Base-by-base conservation (phyloP, 2,888 invertebrate species). In the Parnassius orleans region DNA sequence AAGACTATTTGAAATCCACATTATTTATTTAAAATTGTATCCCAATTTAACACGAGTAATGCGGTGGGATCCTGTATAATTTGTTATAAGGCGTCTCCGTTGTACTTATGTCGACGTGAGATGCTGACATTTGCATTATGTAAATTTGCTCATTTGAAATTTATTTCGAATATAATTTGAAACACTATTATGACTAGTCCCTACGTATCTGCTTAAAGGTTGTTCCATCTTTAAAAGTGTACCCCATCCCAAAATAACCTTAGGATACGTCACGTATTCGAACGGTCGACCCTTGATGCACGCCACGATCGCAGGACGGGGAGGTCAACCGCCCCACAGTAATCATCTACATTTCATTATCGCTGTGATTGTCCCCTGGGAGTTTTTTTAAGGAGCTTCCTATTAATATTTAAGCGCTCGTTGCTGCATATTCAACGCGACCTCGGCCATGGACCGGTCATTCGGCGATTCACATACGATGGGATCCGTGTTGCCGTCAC, bases 381-480 rank as follows among this genome's bases (percentile, higher is more conserved):
- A 84, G 81, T 79, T 81, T 84, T 82, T 82, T 79, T 84, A 84
- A 82, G 79, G 75, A 80, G 82, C 73, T 75, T 73, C 71, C 69
- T 78, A 83, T 88, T 81, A 84, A 90, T 86, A 89, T 88, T 87
- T 77, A 83, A 75, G 70, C 66, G 71, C 69, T 63, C 73, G 72
- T 66, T 76, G 75, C 80, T 87, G 84, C 80, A 89, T 88, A 89
- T 86, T 87, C 81, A 89, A 78, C 72, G 79, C 73, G 79, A 79
- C 82, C 79, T 78, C 87, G 87, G 84, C 78, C 83, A 79, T 82
- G 83, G 86, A 84, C 82, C 86, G 87, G 86, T 82, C 85, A 84
- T 77, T 77, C 78, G 76, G 72, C 76, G 74, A 69, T 65, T 68
- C 66, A 70, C 65, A 54, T 47, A 59, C 59, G 56, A 7, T 51